These are phyloP conservation scores for Takifugu ocellatus DNA, from an alignment of 2,797 vertebrate genomes.

Conservation along the genomic window DNA sequence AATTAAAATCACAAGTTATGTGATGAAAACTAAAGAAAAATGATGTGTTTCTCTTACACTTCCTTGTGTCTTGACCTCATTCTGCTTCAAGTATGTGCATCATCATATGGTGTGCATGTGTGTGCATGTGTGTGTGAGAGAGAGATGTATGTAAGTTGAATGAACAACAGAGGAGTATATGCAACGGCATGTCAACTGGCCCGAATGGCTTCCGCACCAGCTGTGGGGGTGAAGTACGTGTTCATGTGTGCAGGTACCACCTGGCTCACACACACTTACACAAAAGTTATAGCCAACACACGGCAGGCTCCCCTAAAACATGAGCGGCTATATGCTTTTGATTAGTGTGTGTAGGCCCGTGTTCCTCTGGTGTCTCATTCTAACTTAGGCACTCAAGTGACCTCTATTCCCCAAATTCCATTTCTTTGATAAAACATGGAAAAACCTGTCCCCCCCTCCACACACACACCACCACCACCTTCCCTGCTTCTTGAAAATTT, in stretches of 20 bases:
- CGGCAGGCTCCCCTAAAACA: conserved; percentile 63
- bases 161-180: conserved; percentile 41
- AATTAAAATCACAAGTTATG: background rate
- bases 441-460: conserved; percentile 44
- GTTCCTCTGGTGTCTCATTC: conserved; percentile 56
- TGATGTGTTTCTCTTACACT: conserved; percentile 15
- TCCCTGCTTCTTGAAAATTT: conserved; percentile 49
- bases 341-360: conserved; percentile 49
- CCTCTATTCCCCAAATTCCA: conserved; percentile 44
- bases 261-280: conserved; percentile 2
- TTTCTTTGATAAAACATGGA: conserved; percentile 64
- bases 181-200: conserved; percentile 34
- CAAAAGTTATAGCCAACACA: conserved; percentile 3
- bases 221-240: conserved; percentile 11
- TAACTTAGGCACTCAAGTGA: conserved; percentile 48
- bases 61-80: conserved; percentile 45
- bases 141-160: conserved; percentile 27
- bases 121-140: conserved; percentile 19
- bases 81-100: conserved; percentile 31
- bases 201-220: conserved; percentile 40
- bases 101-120: conserved; percentile 24
- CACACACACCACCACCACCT: background rate
- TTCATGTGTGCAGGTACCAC: background rate
- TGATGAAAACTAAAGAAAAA: background rate
- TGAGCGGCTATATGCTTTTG: conserved; percentile 68